Conservation (phyloP, 2,888 invertebrate species). For the Argyresthia albistria region DNA sequence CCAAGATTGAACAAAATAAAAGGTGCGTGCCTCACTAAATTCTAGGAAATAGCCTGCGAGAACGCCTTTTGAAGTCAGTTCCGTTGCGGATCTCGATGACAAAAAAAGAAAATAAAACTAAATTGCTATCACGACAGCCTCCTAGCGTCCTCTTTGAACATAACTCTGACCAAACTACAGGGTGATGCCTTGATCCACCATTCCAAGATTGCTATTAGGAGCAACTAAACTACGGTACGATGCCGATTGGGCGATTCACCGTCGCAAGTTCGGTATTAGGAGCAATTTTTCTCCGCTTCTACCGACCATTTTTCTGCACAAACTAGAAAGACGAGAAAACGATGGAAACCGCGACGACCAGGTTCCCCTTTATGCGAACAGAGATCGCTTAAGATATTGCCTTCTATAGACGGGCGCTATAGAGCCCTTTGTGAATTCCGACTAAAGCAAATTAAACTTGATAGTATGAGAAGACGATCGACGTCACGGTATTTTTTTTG, state of each 20-base stretch:
- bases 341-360: constrained; percentile 21
- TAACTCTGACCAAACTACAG: background rate
- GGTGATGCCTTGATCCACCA: background rate
- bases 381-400: constrained; percentile 56
- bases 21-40: no score
- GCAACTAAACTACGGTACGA: background rate
- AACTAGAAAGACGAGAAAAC: constrained; percentile 1
- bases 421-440: constrained; percentile 60
- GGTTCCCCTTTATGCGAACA: constrained; percentile 10
- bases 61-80: no score
- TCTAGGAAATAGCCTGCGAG: no score
- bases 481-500: constrained; percentile 22
- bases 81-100: no score
- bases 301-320: constrained; percentile 19
- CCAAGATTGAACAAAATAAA: no score
- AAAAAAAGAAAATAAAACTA: no score
- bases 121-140: background rate
- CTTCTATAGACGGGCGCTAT: no score
- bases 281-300: constrained; percentile 30
- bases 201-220: background rate
- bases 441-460: constrained; percentile 62
- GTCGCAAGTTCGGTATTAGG: constrained; percentile 26
- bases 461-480: constrained; percentile 51
- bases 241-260: constrained; percentile 11
- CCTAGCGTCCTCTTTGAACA: background rate